Percentiles rank a stretch among this genome's conserved stretches.
Conservation (phyloP, 1,140 invertebrate genomes). For the Leptonema lineaticorne region DNA sequence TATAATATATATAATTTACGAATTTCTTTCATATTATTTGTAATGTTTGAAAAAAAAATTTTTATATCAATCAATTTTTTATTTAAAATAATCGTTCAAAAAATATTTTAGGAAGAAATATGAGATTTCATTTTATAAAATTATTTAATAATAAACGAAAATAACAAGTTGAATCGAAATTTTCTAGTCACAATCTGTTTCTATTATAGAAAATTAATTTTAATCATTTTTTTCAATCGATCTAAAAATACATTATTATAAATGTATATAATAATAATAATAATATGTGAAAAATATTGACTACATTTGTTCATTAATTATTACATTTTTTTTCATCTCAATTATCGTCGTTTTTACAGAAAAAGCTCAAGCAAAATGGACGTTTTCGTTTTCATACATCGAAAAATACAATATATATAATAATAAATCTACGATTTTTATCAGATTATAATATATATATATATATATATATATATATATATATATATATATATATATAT, state of each 20-base stretch:
- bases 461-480: background rate
- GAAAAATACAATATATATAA: conserved; percentile 4
- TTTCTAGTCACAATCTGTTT: too few species aligned
- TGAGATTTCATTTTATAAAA: too few species aligned
- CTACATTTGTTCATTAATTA: background rate
- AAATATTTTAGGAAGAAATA: too few species aligned
- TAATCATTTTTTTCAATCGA: background rate
- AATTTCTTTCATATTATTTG: too few species aligned
- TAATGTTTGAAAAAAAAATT: too few species aligned
- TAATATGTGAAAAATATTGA: background rate
- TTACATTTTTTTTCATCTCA: background rate
- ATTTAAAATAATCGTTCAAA: too few species aligned
- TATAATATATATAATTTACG: too few species aligned
- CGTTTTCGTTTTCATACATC: conserved; percentile 3
- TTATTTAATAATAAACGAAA: too few species aligned
- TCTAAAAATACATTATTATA: background rate
- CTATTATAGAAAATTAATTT: too few species aligned
- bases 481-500: background rate
- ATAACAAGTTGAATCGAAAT: too few species aligned
- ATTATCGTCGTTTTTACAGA: background rate
- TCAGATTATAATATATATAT: background rate
- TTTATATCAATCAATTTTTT: too few species aligned
- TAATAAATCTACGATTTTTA: background rate
- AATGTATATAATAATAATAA: background rate
- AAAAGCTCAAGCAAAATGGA: conserved; percentile 10